phyloP scores from a whole-genome alignment of 30 jellyfish, hydroid and myxozoan species.

The Cassiopea andromeda region DNA sequence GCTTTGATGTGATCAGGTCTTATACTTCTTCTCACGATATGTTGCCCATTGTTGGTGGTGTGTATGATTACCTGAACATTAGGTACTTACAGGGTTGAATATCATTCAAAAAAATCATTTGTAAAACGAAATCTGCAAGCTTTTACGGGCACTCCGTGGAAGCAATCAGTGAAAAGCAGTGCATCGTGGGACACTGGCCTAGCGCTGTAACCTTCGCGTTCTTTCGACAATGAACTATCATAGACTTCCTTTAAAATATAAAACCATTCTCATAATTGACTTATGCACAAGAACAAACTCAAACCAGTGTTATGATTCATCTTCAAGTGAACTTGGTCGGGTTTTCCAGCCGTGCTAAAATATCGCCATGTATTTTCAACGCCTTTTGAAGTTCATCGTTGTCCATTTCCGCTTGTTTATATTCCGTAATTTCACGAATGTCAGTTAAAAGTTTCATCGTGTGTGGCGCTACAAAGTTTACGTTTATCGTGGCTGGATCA shows the following conservation, averaged over 20 bases:
- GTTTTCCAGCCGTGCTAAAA: slow-evolving; percentile 91
- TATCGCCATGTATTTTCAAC: slow-evolving; percentile 88
- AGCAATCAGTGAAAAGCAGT: too few relatives aligned
- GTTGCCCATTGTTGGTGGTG: background rate
- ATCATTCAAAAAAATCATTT: background rate
- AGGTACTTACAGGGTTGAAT: background rate
- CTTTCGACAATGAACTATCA: background rate
- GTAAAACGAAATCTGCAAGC: background rate
- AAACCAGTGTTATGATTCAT: slow-evolving; percentile 25
- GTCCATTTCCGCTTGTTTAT: slow-evolving; percentile 82
- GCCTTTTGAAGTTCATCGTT: slow-evolving; percentile 80
- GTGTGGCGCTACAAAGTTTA: slow-evolving; percentile 84
- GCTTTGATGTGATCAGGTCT: background rate
- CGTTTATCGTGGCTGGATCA: slow-evolving; percentile 74
- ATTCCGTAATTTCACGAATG: slow-evolving; percentile 86
- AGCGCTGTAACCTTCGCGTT: background rate
- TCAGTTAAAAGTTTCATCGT: slow-evolving; percentile 88
- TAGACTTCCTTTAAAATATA: background rate
- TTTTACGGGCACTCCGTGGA: too few relatives aligned
- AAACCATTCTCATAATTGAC: slow-evolving; percentile 19
- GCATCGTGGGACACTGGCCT: background rate
- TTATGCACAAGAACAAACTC: background rate
- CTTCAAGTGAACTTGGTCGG: slow-evolving; percentile 75
- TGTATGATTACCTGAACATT: background rate
- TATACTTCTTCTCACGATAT: background rate